A percentile compares a stretch with the other conserved stretches of the same genome.
phyloP scores from a whole-genome alignment of 2,113 vertebrate species.

The Halichoeres trimaculatus region DNA sequence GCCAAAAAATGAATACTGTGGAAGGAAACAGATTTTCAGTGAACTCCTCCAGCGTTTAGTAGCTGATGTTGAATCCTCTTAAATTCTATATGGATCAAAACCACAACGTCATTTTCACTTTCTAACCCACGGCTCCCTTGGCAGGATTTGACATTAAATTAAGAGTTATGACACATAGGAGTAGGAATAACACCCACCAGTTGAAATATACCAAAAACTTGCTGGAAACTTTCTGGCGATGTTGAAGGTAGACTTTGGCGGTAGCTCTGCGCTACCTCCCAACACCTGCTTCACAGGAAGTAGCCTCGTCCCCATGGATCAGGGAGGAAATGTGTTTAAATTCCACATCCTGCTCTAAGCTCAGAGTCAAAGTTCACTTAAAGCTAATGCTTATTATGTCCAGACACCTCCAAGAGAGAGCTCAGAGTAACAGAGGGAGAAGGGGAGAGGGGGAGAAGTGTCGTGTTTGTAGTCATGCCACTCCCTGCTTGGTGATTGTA shows the following conservation, averaged over 20 bases:
- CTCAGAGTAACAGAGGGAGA: conserved; percentile 5
- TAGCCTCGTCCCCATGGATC: conserved; percentile 63
- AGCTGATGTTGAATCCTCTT: conserved; percentile 61
- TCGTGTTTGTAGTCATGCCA: conserved; percentile 52
- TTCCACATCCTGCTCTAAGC: conserved; percentile 67
- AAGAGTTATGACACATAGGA: conserved; percentile 38
- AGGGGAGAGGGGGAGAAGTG: conserved; percentile 2
- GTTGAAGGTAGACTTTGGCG: conserved; percentile 33
- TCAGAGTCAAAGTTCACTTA: conserved; percentile 52
- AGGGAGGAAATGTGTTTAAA: conserved; percentile 71
- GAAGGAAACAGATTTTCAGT: conserved; percentile 24
- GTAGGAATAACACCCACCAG: conserved; percentile 41
- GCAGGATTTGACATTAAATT: conserved; percentile 51
- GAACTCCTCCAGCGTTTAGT: conserved; percentile 36
- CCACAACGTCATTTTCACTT: conserved; percentile 59
- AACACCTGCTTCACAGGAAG: conserved; percentile 76
- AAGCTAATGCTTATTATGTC: conserved; percentile 61
- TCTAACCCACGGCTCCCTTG: conserved; percentile 39
- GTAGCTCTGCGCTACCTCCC: conserved; percentile 56
- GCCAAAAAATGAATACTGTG: conserved; percentile 1
- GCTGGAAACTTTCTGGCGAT: conserved; percentile 53
- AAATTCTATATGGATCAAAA: conserved; percentile 60
- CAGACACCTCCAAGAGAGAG: conserved; percentile 64
- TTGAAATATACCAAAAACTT: conserved; percentile 42
- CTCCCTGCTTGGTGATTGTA: conserved; percentile 69